Evolutionary conservation across 2,797 vertebrate genomes (phyloP).

Genomic region (Clarias pachynema): DNA sequence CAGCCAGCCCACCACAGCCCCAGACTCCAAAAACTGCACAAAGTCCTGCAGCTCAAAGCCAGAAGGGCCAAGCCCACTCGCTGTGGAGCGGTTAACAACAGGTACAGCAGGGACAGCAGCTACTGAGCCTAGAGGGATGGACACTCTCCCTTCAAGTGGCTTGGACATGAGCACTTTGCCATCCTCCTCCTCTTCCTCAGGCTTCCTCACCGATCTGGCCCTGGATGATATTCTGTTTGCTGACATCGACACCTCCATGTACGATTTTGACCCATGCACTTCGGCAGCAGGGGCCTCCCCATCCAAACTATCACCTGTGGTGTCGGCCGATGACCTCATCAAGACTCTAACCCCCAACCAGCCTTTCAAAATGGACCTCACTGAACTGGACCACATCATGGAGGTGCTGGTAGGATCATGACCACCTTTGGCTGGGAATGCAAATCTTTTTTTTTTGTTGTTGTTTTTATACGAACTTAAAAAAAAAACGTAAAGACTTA

Average conservation of each 20-base stretch:
- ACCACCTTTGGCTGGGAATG: constrained; percentile 57
- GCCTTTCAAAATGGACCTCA: constrained; percentile 99
- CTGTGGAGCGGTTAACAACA: constrained; percentile 71
- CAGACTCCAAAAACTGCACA: constrained; percentile 75
- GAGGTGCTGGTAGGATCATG: constrained; percentile 97
- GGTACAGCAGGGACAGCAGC: constrained; percentile 39
- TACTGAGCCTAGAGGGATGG: constrained; percentile 81
- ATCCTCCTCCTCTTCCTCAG: constrained; percentile 81
- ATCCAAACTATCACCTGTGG: constrained; percentile 88
- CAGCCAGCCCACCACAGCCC: constrained; percentile 53
- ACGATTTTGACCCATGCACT: constrained; percentile 96
- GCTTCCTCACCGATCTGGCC: constrained; percentile 96
- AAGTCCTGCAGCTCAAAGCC: constrained; percentile 72
- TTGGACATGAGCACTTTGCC: constrained; percentile 82
- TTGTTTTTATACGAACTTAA: constrained; percentile 36
- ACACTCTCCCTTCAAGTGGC: constrained; percentile 79
- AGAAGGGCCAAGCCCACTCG: constrained; percentile 72
- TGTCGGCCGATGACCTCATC: constrained; percentile 92
- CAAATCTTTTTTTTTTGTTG: constrained; percentile 45
- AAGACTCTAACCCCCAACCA: constrained; percentile 96
- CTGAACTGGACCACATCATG: constrained; percentile 99
- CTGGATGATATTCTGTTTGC: constrained; percentile 97
- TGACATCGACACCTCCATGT: constrained; percentile 99
- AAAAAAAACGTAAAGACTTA: constrained; percentile 49
- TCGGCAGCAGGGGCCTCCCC: constrained; percentile 75